Percentiles rank a stretch among this genome's conserved stretches.
Evolutionary conservation across 2,797 vertebrate species (phyloP).

Genomic region (Paratrypauchen microcephalus): DNA sequence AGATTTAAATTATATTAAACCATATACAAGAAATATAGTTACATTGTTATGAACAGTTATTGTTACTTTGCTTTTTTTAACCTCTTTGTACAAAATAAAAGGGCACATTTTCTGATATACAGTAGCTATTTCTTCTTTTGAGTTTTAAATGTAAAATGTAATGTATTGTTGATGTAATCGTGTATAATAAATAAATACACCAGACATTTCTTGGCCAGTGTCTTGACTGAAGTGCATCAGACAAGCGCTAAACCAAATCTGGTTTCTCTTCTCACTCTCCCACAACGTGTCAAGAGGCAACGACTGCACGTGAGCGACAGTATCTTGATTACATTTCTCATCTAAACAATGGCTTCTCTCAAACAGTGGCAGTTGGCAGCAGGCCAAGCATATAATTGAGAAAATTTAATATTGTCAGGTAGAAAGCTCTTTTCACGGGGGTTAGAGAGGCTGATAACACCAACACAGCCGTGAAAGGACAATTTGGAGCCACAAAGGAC

Average conservation of each 20-base stretch:
- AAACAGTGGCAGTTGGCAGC: constrained; percentile 39
- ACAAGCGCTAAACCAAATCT: constrained; percentile 44
- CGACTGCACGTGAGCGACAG: constrained; percentile 42
- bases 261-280: constrained; percentile 25
- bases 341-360: constrained; percentile 56
- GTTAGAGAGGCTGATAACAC: constrained; percentile 35
- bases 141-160: no score
- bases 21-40: not conserved
- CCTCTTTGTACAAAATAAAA: no score
- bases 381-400: constrained; percentile 53
- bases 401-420: constrained; percentile 57
- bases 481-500: constrained; percentile 35
- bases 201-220: not conserved
- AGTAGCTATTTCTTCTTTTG: no score
- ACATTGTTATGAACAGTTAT: no score
- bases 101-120: no score
- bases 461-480: constrained; percentile 26
- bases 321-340: constrained; percentile 67
- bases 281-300: constrained; percentile 36
- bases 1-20: not conserved
- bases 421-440: constrained; percentile 28
- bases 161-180: no score
- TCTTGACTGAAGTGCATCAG: constrained; percentile 11
- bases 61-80: no score
- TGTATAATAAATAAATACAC: no score